Evolutionary conservation across 2,888 invertebrate species (phyloP), one percentile per base, ranked within the genome.

Genomic region (Tetragonula carbonaria): DNA sequence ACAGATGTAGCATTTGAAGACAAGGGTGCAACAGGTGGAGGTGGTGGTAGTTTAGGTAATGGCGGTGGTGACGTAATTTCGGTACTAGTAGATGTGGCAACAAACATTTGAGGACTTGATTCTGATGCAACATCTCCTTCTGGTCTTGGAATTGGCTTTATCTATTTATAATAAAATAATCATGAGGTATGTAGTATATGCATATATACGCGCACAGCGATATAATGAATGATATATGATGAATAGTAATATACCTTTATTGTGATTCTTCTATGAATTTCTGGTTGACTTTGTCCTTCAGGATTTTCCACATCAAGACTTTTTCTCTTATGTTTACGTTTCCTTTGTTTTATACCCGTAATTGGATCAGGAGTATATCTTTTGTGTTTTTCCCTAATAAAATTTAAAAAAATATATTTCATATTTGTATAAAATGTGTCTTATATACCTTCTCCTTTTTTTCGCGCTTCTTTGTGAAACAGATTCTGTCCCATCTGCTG

Each of bases 261-360:
- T 82, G 97, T 98, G 78, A 98, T 97, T 93, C 97, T 96, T 50
- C 97, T 97, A 94, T 97, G 97, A 82, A 93, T 87, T 88, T 94
- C 94, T 6, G 93, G 93, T 67, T 93, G 93, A 16, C 90, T 87
- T 45, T 96, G 96, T 63, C 93, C 93, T 51, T 95, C 95, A 0
- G 95, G 95, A 92, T 95, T 95, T 81, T 96, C 96, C 84, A 96
- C 94, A 91, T 97, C 97, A 82, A 97, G 95, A 84, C 96, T 96
- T 95, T 97, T 97, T 96, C 97, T 97, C 95, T 97, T 97, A 86
- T 97, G 96, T 92, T 97, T 97, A 63, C 97, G 96, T 92, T 97
- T 97, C 90, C 97, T 97, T 85, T 97, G 97, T 91, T 97, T 97
- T 8, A 92, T 87, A 1, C 94, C 94, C 33, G 94, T 94, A 2